phyloP scores from a whole-genome alignment of 2,113 vertebrate genomes.

The Semnornis frantzii region DNA sequence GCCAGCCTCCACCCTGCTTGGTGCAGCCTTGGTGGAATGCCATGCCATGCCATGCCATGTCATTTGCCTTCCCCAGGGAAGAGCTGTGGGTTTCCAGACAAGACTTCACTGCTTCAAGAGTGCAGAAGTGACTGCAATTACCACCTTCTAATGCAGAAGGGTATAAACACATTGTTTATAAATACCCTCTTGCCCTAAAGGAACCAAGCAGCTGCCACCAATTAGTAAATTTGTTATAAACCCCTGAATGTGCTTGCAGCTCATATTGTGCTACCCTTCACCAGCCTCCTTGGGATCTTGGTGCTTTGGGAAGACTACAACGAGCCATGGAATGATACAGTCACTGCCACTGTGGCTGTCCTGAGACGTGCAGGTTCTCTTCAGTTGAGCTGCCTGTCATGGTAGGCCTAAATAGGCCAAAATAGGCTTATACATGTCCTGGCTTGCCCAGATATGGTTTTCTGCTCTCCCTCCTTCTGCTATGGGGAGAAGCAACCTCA shows the following conservation, averaged over 20 bases:
- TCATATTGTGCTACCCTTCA: not conserved
- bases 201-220: not conserved
- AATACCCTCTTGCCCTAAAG: not conserved
- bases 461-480: too few relatives aligned
- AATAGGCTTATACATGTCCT: too few relatives aligned
- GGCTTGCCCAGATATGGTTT: too few relatives aligned
- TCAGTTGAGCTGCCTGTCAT: not conserved
- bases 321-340: not conserved
- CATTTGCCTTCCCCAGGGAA: not conserved
- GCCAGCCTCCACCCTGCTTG: not conserved
- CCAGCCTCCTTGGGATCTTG: not conserved
- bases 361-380: not conserved
- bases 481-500: too few relatives aligned
- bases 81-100: not conserved
- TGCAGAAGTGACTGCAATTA: not conserved
- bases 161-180: not conserved
- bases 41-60: not conserved
- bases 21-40: not conserved
- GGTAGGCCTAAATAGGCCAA: too few relatives aligned
- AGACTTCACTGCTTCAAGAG: not conserved
- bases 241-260: not conserved
- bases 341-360: not conserved
- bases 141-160: not conserved
- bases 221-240: not conserved
- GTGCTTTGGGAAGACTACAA: not conserved